Evolutionary conservation across 2,797 vertebrate genomes (phyloP), one percentile per base, ranked within the genome.

Genomic region (Harpagifer antarcticus): DNA sequence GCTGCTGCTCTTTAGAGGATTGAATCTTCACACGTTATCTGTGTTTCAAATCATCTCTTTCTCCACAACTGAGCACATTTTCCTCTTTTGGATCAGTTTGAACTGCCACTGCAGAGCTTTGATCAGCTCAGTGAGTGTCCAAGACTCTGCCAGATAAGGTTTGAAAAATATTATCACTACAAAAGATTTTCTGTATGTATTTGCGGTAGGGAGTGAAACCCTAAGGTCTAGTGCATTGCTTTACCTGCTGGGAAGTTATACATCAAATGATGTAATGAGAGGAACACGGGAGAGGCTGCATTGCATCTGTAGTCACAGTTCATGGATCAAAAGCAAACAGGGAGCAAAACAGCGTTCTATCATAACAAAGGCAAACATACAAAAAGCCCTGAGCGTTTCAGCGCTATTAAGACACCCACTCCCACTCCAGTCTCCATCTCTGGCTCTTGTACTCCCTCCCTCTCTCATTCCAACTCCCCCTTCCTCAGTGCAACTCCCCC

Each of bases 331-430:
- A 90, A 87, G 86, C 87, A 85, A 90, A 86, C 87, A 86, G 62
- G 81, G 86, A 89, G 81, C 79, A 71, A 67, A 83, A 64, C 85
- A 83, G 78, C 68, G n/a, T 70, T 89, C 86, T 66, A 78, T 87
- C 86, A 88, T 79, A 87, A 90, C 91, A 93, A 91, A 89, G 82
- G 81, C 87, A 91, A 92, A 91, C 87, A 89, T 53, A 84, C 67
- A 91, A 89, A 93, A 87, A 88, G 86, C 87, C 85, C 90, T 20
- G 85, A 93, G 90, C 90, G 62, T 79, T 92, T 84, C 81, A 80
- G 81, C 79, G 68, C 87, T 88, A 91, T 91, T 91, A 90, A 91
- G 89, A 93, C 92, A 90, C 91, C 93, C 90, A 93, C 91, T 89
- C 90, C 86, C 88, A 90, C 92, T 93, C 83, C 85, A 90, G 85